Base-by-base conservation (phyloP, 2,113 vertebrate species). In the Loxodonta africana region DNA sequence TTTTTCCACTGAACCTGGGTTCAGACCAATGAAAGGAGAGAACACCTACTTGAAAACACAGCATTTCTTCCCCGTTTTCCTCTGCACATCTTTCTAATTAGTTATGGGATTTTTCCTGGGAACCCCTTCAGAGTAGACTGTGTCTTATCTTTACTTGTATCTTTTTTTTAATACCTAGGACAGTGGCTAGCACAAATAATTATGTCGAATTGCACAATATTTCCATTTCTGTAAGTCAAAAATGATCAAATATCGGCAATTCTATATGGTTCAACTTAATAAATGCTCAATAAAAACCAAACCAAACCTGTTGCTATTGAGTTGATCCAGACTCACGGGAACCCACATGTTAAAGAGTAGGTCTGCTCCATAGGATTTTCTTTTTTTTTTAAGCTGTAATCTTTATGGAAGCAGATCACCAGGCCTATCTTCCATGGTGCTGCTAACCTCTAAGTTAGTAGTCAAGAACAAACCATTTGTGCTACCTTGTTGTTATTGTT, bases 191-290 rank as follows among this genome's bases (percentile, higher is more conserved):
- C 44, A 76, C 3, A 1, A 20, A 51, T 46, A 26, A 25, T 41
- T 30, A 23, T 18, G 41, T 30, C 33, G 67, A 78, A 26, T 37
- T 6, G 3, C 14, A 3, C 0, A 0, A 6, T 18, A 10, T 28
- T 18, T 73, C 46, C 28, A 69, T 12, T 80, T 88, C 12, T 11
- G 12, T n/a, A 21, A 8, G 44, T 69, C 51, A 81, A 71, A 95
- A 60, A n/a, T 74, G 60, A 33, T 33, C 5, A 44, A 11, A 48
- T 57, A 11, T 21, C 37, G 21, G 26, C 9, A 11, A 62, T 71
- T 90, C 95, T 48, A 41, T 6, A 4, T 15, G 33, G 37, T 63
- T 63, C 53, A 18, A 20, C 8, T 62, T 57, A n/a, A 48, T 73
- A 80, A 83, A 80, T 63, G 26, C 37, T 33, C 77, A 73, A 37